Base-by-base conservation (phyloP, 2,113 vertebrate genomes). In the Triplophysa dalaica region DNA sequence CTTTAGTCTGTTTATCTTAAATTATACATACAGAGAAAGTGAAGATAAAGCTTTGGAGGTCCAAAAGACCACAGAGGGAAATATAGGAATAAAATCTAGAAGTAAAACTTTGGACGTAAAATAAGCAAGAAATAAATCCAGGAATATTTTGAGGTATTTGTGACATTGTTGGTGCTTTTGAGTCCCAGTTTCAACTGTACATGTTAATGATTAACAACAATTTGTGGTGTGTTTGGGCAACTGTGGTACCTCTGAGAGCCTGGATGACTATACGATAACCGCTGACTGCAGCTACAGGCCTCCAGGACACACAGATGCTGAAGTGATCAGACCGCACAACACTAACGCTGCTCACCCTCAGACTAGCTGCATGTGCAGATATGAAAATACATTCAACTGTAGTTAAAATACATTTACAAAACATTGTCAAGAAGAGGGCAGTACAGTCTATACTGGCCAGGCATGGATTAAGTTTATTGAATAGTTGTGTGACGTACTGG, bases 231-330 rank as follows among this genome's bases (percentile, higher is more conserved):
- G 50, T 24, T 26, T 48, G 12, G 56, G 11, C 24, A 21, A 22
- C 17, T 19, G 52, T 33, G 19, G 16, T 86, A 89, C 88, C 87
- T 88, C 66, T 84, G 45, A 89, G 72, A 19, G 90, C 90, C 82
- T 94, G 91, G 29, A 94, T 86, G 66, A 92, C 84, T 4, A 94
- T 82, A 1, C 83, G 91, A 79, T 93, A 94, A 1, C 88, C 87
- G 22, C 87, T 87, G 0, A 93, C 88, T 0, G 87, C 87, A 76
- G 88, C 84, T 63, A 92, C 86, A 0, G 91, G 87, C 70, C 91
- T 90, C 93, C 93, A 93, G 4, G 92, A 92, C 77, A 93, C 89
- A 77, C 93, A 94, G 70, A 94, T 90, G 52, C 90, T 92, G 81
- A 90, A 89, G 77, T 93, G 91, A 70, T 93, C 93, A 0, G 92